phyloP scores from a whole-genome alignment of 2,113 vertebrate genomes.

The Podarcis muralis region DNA sequence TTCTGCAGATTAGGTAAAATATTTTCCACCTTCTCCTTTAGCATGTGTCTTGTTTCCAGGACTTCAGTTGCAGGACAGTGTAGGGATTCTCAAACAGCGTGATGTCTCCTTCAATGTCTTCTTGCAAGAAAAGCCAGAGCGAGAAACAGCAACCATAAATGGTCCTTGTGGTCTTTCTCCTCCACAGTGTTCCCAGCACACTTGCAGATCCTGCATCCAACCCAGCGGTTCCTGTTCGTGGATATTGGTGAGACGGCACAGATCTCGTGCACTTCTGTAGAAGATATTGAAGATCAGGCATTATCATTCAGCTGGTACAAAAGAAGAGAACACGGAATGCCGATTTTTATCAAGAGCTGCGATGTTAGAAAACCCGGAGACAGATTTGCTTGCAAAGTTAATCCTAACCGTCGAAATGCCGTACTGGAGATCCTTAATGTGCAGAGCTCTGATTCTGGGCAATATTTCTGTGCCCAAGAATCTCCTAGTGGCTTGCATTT shows the following conservation, averaged over 20 bases:
- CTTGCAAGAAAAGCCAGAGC: background rate
- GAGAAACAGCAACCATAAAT: background rate
- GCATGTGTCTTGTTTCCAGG: background rate
- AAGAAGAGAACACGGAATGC: background rate
- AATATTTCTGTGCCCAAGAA: background rate
- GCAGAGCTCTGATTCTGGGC: background rate
- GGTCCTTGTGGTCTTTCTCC: background rate
- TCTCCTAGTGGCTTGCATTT: accelerated
- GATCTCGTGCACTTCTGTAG: background rate
- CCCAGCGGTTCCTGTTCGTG: background rate
- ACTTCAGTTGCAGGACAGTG: background rate
- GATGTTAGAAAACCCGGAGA: accelerated
- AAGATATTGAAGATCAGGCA: background rate
- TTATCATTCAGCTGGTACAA: background rate
- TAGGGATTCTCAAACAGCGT: background rate
- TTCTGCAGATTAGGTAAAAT: background rate
- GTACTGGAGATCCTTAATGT: background rate
- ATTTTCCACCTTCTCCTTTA: background rate
- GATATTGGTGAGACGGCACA: background rate
- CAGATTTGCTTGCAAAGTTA: background rate
- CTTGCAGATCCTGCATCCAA: background rate
- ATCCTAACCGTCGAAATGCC: background rate
- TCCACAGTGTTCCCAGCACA: background rate
- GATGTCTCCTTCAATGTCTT: too few species aligned
- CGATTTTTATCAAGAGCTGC: background rate